Evolutionary conservation across 2,797 vertebrate genomes (phyloP).

Genomic region (Acanthis flammea): DNA sequence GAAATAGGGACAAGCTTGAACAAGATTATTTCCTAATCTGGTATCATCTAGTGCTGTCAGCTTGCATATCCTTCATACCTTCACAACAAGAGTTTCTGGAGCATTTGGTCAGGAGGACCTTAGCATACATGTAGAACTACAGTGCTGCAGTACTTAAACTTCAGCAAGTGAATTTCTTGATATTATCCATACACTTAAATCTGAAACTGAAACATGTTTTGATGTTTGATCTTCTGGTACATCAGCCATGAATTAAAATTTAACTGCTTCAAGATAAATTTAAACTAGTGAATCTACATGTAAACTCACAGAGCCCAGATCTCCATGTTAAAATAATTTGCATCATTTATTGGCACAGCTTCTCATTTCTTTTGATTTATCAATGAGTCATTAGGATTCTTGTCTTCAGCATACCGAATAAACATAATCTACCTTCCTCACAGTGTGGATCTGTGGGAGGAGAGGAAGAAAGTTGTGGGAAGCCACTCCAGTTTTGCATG

Average conservation of each 20-base stretch:
- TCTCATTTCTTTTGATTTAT: background rate
- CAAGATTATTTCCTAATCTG: background rate
- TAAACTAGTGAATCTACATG: background rate
- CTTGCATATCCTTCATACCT: background rate
- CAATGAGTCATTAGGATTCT: background rate
- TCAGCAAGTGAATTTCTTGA: background rate
- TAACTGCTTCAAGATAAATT: background rate
- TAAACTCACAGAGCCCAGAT: background rate
- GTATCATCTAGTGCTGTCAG: background rate
- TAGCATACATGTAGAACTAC: background rate
- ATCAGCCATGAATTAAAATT: background rate
- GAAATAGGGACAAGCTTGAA: background rate
- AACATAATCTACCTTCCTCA: background rate
- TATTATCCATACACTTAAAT: background rate
- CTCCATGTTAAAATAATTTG: background rate
- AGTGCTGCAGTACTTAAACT: background rate
- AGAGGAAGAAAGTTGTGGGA: background rate
- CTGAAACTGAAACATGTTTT: background rate
- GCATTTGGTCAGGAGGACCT: background rate
- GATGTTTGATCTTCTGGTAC: background rate
- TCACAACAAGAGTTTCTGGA: background rate
- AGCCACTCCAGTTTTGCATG: background rate
- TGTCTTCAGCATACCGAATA: background rate
- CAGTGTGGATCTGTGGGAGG: background rate
- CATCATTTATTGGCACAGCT: background rate